Percentiles rank a stretch among this genome's conserved stretches.
Conservation (phyloP, 2,888 invertebrate species). For the Druceiella hillmani region DNA sequence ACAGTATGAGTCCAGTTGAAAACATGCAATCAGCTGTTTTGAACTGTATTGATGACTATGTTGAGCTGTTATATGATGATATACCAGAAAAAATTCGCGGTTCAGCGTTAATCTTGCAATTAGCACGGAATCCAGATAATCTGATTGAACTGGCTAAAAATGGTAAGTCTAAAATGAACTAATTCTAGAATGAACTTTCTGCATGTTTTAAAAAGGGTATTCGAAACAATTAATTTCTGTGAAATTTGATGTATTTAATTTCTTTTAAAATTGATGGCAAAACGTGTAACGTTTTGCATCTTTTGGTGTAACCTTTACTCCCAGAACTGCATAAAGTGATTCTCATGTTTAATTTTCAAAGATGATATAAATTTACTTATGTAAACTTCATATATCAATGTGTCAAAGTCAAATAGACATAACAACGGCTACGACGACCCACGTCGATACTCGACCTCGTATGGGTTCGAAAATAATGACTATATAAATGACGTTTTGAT, state of each 20-base stretch:
- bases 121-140: slow-evolving; percentile 92
- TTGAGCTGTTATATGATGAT: slow-evolving; percentile 95
- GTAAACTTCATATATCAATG: no score
- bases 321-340: no score
- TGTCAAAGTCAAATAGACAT: no score
- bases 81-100: slow-evolving; percentile 89
- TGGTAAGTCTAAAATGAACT: slow-evolving; percentile 52
- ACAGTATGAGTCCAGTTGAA: slow-evolving; percentile 50
- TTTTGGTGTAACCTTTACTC: no score
- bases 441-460: no score
- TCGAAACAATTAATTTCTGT: slow-evolving; percentile 5
- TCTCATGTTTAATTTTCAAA: no score
- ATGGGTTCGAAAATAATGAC: no score
- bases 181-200: no score
- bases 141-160: slow-evolving; percentile 88
- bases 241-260: slow-evolving; percentile 3
- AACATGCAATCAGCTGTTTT: slow-evolving; percentile 59
- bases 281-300: no score
- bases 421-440: no score
- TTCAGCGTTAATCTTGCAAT: slow-evolving; percentile 83
- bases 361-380: no score
- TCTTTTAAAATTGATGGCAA: not conserved
- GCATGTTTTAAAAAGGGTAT: slow-evolving; percentile 2
- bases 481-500: no score
- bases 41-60: slow-evolving; percentile 86